Evolutionary conservation across 2,888 invertebrate genomes (phyloP), one percentile per base, ranked within the genome.

Genomic region (Ennomos fuscantarius): DNA sequence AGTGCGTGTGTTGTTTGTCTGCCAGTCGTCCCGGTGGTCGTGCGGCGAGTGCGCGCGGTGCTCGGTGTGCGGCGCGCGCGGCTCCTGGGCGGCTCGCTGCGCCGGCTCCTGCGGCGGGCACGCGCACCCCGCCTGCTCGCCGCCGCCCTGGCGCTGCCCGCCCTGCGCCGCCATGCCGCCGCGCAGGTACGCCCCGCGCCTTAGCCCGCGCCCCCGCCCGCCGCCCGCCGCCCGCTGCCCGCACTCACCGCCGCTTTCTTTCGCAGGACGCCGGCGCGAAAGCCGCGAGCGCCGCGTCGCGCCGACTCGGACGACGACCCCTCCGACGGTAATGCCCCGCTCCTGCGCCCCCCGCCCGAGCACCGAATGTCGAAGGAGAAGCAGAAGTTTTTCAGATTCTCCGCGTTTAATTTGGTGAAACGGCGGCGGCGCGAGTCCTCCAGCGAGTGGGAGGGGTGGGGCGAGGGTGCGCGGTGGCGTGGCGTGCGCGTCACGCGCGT

Each of bases 301-400:
- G 63, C 69, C 63, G 81, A 81, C 59, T 84, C 89, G 41, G 89
- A 90, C 80, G 88, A 88, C 82, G 91, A 91, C 82, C 86, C 82
- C 63, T 88, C 89, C 72, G 93, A 92, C 81, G 93, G 93, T 92
- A 93, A 92, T 86, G 82, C 69, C 66, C 62, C 61, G 54, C 80
- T 77, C 67, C 78, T 75, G 52, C 80, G 78, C 67, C 78, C 75
- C 83, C 94, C 94, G 82, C 93, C 95, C 87, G 96, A 96, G 86
- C 93, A 90, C 83, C 94, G 94, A 82, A 96, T 96, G 94, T 96
- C 96, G 68, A 96, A 96, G 92, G 96, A 97, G 93, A 97, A 96
- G 87, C 96, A 96, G 89, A 96, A 96, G 89, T 96, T 96, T 93
- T 97, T 97, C 93, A 93, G 96, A 83, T 94, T 94, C 82, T 96